Conservation (phyloP, 2,797 vertebrate genomes). For the Bryconaethiops microstoma region DNA sequence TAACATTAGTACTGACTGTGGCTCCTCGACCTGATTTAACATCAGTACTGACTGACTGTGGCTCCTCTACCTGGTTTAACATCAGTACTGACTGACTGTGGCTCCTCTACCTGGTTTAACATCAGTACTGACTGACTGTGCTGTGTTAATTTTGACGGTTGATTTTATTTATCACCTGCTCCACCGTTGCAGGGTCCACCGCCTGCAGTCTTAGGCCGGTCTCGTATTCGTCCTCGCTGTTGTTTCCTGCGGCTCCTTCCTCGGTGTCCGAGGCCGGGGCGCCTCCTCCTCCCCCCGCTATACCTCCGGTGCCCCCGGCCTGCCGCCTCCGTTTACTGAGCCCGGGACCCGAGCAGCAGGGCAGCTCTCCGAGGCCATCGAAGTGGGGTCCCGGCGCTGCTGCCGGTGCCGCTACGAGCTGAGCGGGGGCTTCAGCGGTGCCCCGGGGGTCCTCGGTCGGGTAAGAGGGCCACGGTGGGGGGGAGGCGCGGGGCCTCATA, state of each 20-base stretch:
- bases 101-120: too few species aligned
- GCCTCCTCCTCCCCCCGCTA: conserved; percentile 57
- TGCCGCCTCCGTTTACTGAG: conserved; percentile 67
- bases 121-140: background rate
- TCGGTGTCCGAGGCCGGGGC: conserved; percentile 61
- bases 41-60: too few species aligned
- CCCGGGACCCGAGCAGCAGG: conserved; percentile 64
- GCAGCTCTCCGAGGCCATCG: conserved; percentile 52
- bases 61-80: background rate
- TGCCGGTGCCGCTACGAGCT: conserved; percentile 53
- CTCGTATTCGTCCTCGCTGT: conserved; percentile 83
- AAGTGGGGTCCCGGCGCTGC: conserved; percentile 19
- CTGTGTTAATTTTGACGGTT: background rate
- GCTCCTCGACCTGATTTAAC: background rate
- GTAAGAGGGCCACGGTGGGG: conserved; percentile 68
- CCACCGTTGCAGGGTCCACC: conserved; percentile 74
- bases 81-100: background rate
- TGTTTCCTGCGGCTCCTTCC: conserved; percentile 77
- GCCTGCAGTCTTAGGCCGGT: conserved; percentile 69
- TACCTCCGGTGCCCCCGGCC: conserved; percentile 56
- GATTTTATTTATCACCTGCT: conserved; percentile 67
- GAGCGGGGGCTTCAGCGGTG: conserved; percentile 66
- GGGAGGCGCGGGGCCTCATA: conserved; percentile 67
- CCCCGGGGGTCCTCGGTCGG: conserved; percentile 66
- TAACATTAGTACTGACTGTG: background rate